Base-by-base conservation (phyloP, 2,113 vertebrate genomes). In the Pardalotus punctatus region DNA sequence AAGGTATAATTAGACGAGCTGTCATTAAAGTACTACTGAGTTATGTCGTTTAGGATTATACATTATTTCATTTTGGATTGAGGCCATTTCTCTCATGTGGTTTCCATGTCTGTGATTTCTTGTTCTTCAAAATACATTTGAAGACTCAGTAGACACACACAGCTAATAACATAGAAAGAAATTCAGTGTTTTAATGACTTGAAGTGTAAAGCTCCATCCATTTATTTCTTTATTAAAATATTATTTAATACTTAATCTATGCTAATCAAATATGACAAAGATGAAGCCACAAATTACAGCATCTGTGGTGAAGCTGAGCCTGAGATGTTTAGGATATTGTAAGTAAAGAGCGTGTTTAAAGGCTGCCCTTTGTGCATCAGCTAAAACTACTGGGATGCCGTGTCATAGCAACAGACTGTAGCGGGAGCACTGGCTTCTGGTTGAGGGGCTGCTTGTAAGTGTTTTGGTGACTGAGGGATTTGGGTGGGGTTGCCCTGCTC, bases 51-150 rank as follows among this genome's bases (percentile, higher is more conserved):
- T 48, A 87, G 85, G 62, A 82, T 95, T 84, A 81, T 81, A 67
- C 5, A 35, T 91, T 36, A 86, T 85, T 96, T 94, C 72, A 65
- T 93, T 92, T 94, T 97, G 95, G 91, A 93, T 33, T 47, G 72
- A 86, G 36, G 94, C 92, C 61, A 84, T 90, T 94, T 96, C 77
- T 94, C 89, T 97, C 77, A 87, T 96, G 96, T 90, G 91, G 81
- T 74, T 96, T 94, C 19, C 25, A 20, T 65, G 56, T 93, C 85
- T 90, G 29, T 7, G 20, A 60, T 85, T 90, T 79, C 80, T 96
- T 86, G 42, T 80, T 93, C 82, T 93, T 89, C 69, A 96, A 35
- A 82, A 69, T 54, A 50, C 25, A 47, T 27, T 82, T 93, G 56
- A 88, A 95, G 91, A 51, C 40, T 71, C 36, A 16, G 20, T 24